Evolutionary conservation across 2,797 vertebrate genomes (phyloP).

Genomic region (Myotis vivesi): DNA sequence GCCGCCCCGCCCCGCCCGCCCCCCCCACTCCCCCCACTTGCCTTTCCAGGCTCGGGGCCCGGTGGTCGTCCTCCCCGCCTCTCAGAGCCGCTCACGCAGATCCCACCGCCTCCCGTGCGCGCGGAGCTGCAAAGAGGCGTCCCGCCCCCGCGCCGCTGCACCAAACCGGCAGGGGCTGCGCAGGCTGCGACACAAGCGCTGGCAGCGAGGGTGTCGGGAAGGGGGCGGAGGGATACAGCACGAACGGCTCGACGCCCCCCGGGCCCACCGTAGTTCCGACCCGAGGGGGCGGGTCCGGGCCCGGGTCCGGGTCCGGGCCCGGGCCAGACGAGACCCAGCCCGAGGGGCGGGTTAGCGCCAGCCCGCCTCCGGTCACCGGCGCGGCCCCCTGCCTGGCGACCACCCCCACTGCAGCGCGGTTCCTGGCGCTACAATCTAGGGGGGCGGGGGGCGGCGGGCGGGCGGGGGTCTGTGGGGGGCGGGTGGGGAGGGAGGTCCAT

Average conservation of each 20-base stretch:
- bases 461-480: neutral
- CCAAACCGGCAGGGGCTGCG: neutral
- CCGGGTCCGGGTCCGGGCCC: neutral
- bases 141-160: neutral
- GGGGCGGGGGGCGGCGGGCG: neutral
- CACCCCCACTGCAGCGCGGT: neutral
- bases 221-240: conserved; percentile 42
- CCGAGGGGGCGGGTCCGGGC: neutral
- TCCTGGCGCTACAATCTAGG: fast-evolving
- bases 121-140: neutral
- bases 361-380: fast-evolving
- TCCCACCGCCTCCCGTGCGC: neutral
- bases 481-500: neutral
- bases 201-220: conserved; percentile 10
- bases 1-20: no score
- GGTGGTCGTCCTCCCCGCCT: neutral
- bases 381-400: neutral
- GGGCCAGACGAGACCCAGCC: neutral
- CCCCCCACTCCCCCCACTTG: neutral
- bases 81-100: neutral
- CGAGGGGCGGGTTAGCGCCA: neutral
- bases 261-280: conserved; percentile 13
- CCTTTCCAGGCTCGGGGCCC: neutral
- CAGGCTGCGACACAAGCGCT: neutral
- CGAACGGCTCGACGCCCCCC: neutral